These are phyloP conservation scores for Polypterus senegalus DNA, from an alignment of 2,113 vertebrate species.

Conservation along the genomic window DNA sequence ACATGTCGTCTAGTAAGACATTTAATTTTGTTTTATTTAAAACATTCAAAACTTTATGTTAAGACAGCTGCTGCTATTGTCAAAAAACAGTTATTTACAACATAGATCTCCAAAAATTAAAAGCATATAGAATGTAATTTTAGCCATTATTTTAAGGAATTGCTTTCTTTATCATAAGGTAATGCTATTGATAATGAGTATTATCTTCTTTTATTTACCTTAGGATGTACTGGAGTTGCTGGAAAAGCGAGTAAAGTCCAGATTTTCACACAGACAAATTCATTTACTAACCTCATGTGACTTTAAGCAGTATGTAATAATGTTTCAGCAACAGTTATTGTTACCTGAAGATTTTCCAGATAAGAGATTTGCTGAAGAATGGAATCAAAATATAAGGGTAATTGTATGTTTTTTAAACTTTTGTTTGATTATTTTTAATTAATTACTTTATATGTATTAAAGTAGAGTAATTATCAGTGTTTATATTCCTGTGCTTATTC, in stretches of 20 bases:
- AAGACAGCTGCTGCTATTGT: no score
- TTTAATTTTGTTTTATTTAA: no score
- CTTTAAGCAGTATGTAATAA: constrained; percentile 61
- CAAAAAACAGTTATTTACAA: no score
- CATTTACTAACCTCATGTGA: constrained; percentile 62
- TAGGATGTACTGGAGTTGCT: constrained; percentile 91
- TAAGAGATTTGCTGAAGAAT: constrained; percentile 53
- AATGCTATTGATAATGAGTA: neutral
- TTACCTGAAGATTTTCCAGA: constrained; percentile 64
- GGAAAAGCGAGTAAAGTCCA: constrained; percentile 93
- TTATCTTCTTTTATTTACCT: constrained; percentile 13
- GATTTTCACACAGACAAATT: constrained; percentile 94
- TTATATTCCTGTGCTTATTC: no score
- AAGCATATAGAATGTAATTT: no score
- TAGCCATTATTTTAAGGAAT: no score
- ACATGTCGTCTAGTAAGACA: constrained; percentile 79
- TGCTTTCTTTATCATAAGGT: neutral
- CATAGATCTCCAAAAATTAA: no score
- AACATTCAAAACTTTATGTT: no score
- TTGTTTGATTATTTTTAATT: neutral
- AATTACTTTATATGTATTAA: no score
- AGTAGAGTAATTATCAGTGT: no score
- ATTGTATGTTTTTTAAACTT: neutral
- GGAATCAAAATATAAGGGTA: constrained; percentile 72
- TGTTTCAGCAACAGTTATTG: constrained; percentile 59